Base-by-base conservation (phyloP, 2,113 vertebrate genomes). In the Heterotis niloticus region DNA sequence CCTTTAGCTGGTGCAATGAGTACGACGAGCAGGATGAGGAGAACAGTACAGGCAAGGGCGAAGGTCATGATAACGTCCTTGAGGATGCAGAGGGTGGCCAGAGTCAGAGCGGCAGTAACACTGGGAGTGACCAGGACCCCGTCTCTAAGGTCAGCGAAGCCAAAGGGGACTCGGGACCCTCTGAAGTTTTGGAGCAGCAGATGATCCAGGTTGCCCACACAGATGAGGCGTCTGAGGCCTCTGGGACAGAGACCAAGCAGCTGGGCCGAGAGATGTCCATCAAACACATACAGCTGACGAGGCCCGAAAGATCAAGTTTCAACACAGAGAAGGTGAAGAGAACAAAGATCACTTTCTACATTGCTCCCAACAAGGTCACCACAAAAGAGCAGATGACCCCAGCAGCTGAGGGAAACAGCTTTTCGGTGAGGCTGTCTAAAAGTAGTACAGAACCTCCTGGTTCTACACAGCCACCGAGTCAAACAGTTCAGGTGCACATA, bases 291-390 rank as follows among this genome's bases (percentile, higher is more conserved):
- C 85, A 90, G 69, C 81, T 88, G 24, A 85, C 51, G 74, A 80
- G 76, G 0, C 0, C 5, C 0, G 82, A 85, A 20, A 56, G 34
- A 17, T 79, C 64, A 9, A 62, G 57, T 71, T 64, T 65, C 66
- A 79, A 75, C 69, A 89, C 86, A 78, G 88, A 90, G n/a, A 86
- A 82, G 70, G 79, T 89, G 73, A 92, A 90, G 80, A 80, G 87
- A 44, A 92, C 91, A 81, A 93, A 92, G 85, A 89, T 92, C 65
- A 92, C 90, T 0, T 88, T 91, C 64, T 93, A 92, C 0, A 23
- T 91, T 82, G 69, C 84, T 13, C 79, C 90, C 56, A 83, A 87
- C 67, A 87, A 84, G 59, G 83, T 79, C 59, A 57, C 76, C 20
- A 77, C 79, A 1, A 72, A 70, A 18, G 85, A 84, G 28, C 79